Conservation (phyloP, 2,888 invertebrate species). For the Sthenelais limicola region DNA sequence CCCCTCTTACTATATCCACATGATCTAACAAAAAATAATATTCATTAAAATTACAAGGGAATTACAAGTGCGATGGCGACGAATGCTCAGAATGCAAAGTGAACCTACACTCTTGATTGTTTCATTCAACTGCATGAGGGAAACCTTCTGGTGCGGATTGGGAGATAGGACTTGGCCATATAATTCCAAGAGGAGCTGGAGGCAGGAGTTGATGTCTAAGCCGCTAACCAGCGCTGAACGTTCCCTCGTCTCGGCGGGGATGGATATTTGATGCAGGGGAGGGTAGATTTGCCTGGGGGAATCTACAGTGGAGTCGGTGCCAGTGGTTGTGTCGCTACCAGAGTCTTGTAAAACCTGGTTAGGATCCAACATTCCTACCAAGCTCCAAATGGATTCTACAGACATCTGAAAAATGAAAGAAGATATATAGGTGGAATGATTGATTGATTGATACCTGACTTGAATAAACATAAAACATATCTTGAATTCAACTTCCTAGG, state of each 20-base stretch:
- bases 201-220: constrained; percentile 91
- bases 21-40: no score
- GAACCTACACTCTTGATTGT: constrained; percentile 73
- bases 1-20: no score
- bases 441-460: no score
- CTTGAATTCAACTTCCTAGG: no score
- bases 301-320: constrained; percentile 25
- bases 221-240: constrained; percentile 73
- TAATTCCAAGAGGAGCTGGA: constrained; percentile 92
- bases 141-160: constrained; percentile 62
- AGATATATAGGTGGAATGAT: no score
- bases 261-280: constrained; percentile 17
- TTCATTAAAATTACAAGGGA: no score
- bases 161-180: constrained; percentile 83
- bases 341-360: constrained; percentile 38
- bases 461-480: no score
- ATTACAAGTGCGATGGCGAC: no score
- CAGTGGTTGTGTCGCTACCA: constrained; percentile 19
- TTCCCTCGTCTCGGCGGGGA: constrained; percentile 54
- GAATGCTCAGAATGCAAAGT: not conserved
- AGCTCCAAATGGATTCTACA: constrained; percentile 69
- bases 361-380: constrained; percentile 65
- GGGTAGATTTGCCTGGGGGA: constrained; percentile 20
- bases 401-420: constrained; percentile 61
- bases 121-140: constrained; percentile 71